Percentiles rank a stretch among this genome's conserved stretches.
phyloP scores from a whole-genome alignment of 2,888 invertebrate genomes.

The Chorisops tibialis region DNA sequence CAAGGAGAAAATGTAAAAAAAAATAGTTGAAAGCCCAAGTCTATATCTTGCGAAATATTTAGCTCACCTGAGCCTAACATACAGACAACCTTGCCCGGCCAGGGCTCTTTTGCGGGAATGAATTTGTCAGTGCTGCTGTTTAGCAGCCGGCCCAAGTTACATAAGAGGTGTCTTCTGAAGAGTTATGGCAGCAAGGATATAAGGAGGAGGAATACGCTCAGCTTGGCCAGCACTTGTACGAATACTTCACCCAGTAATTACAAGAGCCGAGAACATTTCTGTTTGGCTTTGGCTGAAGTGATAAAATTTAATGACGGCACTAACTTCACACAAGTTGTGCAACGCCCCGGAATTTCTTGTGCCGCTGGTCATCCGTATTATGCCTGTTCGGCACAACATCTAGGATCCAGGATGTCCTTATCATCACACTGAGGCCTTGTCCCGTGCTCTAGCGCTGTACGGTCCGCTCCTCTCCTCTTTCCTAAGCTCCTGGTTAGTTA shows the following conservation, averaged over 20 bases:
- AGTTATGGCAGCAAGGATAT: too few species aligned
- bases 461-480: neutral
- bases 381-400: neutral
- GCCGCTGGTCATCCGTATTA: neutral
- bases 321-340: conserved; percentile 14
- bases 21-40: too few species aligned
- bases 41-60: too few species aligned
- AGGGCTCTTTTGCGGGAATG: too few species aligned
- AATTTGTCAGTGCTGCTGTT: too few species aligned
- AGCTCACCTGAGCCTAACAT: too few species aligned
- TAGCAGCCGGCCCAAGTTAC: too few species aligned
- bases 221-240: too few species aligned
- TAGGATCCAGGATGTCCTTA: neutral
- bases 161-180: too few species aligned
- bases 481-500: neutral
- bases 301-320: conserved; percentile 24
- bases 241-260: neutral
- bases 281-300: conserved; percentile 15
- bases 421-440: neutral
- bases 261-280: conserved; percentile 13
- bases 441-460: neutral
- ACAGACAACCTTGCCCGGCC: too few species aligned
- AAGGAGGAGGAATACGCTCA: too few species aligned
- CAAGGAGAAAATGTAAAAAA: too few species aligned
- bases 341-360: neutral